A percentile compares a stretch with the other conserved stretches of the same genome.
These are phyloP conservation scores for Delphinus delphis DNA, from an alignment of 2,113 vertebrate genomes.

Conservation along the genomic window DNA sequence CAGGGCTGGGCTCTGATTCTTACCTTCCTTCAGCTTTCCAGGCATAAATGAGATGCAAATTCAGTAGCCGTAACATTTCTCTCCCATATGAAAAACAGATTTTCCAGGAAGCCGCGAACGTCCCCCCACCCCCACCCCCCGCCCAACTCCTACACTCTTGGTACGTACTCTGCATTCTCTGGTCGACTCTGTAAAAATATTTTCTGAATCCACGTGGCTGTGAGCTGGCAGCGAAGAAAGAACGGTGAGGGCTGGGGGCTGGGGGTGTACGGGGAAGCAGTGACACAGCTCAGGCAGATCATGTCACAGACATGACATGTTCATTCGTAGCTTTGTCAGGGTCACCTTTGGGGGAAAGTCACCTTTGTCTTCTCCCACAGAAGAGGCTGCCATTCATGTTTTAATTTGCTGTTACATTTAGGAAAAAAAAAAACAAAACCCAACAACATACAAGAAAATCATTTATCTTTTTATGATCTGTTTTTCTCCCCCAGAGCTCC, in stretches of 20 bases:
- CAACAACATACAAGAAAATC: not conserved
- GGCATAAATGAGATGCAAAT: slow-evolving; percentile 34
- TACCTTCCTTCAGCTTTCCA: slow-evolving; percentile 27
- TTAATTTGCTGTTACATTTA: slow-evolving; percentile 79
- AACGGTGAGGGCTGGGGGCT: not conserved
- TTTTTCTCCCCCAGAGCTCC: slow-evolving; percentile 49
- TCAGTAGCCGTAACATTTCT: slow-evolving; percentile 71
- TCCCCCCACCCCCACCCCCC: not conserved
- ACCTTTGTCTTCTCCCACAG: slow-evolving; percentile 35
- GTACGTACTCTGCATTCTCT: not conserved
- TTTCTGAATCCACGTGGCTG: slow-evolving; percentile 10
- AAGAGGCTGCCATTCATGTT: slow-evolving; percentile 75
- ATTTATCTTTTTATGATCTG: slow-evolving; percentile 66
- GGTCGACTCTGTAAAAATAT: not conserved
- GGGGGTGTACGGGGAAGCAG: not conserved
- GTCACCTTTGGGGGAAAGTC: slow-evolving; percentile 45
- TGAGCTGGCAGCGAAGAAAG: slow-evolving; percentile 45
- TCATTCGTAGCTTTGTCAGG: slow-evolving; percentile 73
- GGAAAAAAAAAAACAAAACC: slow-evolving; percentile 1
- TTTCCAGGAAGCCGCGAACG: slow-evolving; percentile 64
- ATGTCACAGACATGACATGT: slow-evolving; percentile 79
- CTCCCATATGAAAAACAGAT: slow-evolving; percentile 68
- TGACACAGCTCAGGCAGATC: slow-evolving; percentile 68
- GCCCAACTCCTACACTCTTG: not conserved
- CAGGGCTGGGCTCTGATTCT: not conserved